These are phyloP conservation scores for Eurytoma californica DNA, from an alignment of 2,888 invertebrate genomes.

Conservation along the genomic window DNA sequence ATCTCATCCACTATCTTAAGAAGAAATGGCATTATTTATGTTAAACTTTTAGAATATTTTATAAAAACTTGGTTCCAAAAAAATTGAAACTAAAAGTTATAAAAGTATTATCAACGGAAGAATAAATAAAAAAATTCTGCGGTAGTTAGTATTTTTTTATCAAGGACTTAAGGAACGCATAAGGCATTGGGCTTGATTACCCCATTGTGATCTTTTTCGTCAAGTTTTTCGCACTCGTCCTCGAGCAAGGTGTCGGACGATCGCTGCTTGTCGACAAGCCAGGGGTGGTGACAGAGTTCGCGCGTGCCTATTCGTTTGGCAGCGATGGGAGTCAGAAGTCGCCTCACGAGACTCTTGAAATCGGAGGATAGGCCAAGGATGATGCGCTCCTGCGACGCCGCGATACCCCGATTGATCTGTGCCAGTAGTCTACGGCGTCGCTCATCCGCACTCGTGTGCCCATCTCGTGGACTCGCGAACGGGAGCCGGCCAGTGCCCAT, in stretches of 20 bases:
- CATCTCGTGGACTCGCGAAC: slow-evolving; percentile 76
- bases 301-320: slow-evolving; percentile 78
- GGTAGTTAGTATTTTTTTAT: too few relatives aligned
- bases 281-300: slow-evolving; percentile 79
- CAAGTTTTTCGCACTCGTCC: background rate
- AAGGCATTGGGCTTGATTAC: slow-evolving; percentile 29
- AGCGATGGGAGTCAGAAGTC: slow-evolving; percentile 78
- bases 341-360: slow-evolving; percentile 76
- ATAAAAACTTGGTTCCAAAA: too few relatives aligned
- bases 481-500: slow-evolving; percentile 85
- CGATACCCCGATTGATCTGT: slow-evolving; percentile 82
- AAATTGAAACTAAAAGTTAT: background rate
- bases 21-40: background rate
- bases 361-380: slow-evolving; percentile 75
- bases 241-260: slow-evolving; percentile 58
- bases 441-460: slow-evolving; percentile 76
- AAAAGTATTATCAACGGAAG: background rate
- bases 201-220: slow-evolving; percentile 57
- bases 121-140: background rate
- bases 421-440: slow-evolving; percentile 80
- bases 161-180: too few relatives aligned
- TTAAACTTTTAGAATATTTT: background rate
- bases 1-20: slow-evolving; percentile 76
- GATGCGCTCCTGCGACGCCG: slow-evolving; percentile 78
- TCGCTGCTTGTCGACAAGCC: slow-evolving; percentile 78